Conservation (phyloP, 2,113 vertebrate species). For the Lepus timidus region DNA sequence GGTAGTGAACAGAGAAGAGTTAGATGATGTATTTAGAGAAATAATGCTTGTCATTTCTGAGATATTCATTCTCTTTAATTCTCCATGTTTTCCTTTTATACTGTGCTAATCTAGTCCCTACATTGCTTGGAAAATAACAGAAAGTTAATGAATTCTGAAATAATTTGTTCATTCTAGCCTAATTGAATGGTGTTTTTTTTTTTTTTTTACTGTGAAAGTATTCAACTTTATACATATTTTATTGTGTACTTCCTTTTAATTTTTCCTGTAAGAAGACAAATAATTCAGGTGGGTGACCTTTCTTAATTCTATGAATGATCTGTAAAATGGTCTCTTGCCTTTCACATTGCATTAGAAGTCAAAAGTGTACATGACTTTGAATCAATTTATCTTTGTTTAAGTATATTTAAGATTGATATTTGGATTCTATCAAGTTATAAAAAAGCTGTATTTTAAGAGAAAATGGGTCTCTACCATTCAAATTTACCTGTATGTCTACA, state of each 20-base stretch:
- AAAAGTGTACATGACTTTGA: constrained; percentile 50
- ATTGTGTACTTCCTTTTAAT: constrained; percentile 48
- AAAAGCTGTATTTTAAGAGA: constrained; percentile 11
- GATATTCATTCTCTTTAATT: not conserved
- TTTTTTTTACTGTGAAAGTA: not conserved
- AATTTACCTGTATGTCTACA: not conserved
- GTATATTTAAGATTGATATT: constrained; percentile 42
- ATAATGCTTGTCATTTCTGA: not conserved
- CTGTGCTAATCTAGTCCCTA: not conserved
- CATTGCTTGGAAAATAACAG: not conserved
- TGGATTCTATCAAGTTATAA: constrained; percentile 15
- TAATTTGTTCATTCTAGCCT: not conserved
- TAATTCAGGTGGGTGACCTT: constrained; percentile 46
- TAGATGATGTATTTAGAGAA: not conserved
- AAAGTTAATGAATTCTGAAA: not conserved
- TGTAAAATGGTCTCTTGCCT: constrained; percentile 46
- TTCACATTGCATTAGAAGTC: constrained; percentile 56
- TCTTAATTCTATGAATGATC: constrained; percentile 63
- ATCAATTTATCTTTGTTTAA: constrained; percentile 58
- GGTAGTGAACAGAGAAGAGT: not conserved
- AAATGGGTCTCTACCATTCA: not conserved
- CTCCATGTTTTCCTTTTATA: not conserved
- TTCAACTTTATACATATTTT: constrained; percentile 53
- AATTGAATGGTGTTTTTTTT: not conserved
- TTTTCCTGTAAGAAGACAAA: constrained; percentile 47